These are phyloP conservation scores for Malaclemys terrapin DNA, from an alignment of 2,113 vertebrate species.

Conservation along the genomic window DNA sequence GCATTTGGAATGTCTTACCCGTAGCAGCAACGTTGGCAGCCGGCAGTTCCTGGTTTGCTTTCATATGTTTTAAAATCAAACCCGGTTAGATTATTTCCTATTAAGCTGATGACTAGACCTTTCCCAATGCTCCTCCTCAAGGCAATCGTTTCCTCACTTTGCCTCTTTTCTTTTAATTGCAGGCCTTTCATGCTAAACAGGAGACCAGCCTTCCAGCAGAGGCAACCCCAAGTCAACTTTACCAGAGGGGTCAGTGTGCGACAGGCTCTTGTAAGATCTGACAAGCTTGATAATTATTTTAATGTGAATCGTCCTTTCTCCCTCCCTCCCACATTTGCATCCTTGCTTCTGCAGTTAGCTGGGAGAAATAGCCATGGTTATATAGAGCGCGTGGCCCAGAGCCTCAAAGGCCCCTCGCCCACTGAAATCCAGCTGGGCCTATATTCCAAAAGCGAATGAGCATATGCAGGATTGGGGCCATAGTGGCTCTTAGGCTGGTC, in stretches of 20 bases:
- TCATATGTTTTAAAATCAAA: neutral
- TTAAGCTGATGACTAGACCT: neutral
- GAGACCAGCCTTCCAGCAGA: constrained; percentile 43
- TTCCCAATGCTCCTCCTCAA: neutral
- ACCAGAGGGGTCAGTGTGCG: constrained; percentile 70
- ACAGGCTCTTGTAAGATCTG: neutral
- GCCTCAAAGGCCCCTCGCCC: neutral
- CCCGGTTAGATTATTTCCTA: neutral
- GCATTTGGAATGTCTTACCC: neutral
- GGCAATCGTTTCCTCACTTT: neutral
- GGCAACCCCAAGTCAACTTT: constrained; percentile 35
- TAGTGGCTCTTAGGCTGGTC: neutral
- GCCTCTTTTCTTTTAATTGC: neutral
- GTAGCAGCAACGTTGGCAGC: neutral
- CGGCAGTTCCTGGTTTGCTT: neutral
- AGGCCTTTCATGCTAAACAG: constrained; percentile 59
- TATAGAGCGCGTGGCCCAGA: neutral
- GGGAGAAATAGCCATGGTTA: neutral
- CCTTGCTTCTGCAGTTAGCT: constrained; percentile 18
- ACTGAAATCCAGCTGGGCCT: neutral
- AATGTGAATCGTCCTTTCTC: neutral
- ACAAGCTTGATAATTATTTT: neutral
- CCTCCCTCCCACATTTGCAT: neutral
- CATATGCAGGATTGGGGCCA: neutral
- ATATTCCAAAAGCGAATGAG: neutral